Conservation (phyloP, 2,113 vertebrate genomes). For the Nyctereutes procyonoides region DNA sequence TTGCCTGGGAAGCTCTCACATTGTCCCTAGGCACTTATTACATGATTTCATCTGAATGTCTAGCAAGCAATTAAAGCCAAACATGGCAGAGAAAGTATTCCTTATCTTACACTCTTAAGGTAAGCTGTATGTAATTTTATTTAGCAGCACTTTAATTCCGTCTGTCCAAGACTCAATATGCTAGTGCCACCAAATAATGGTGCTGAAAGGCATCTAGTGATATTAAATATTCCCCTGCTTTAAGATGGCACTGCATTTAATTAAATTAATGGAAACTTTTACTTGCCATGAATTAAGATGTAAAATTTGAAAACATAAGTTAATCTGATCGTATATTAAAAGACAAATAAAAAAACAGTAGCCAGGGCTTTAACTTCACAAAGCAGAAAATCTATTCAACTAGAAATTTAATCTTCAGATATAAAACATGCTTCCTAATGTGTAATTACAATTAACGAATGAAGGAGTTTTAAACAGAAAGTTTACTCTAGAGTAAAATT, state of each 20-base stretch:
- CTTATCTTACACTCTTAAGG: neutral
- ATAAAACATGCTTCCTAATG: neutral
- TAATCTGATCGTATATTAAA: neutral
- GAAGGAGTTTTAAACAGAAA: neutral
- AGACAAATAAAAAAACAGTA: neutral
- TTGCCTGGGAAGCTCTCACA: neutral
- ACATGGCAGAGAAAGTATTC: neutral
- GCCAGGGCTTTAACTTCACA: neutral
- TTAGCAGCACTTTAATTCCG: neutral
- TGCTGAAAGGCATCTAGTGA: neutral
- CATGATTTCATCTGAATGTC: neutral
- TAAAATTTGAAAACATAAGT: neutral
- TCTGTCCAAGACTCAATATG: neutral
- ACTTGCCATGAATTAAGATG: neutral
- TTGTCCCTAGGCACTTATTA: neutral
- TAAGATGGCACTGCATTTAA: neutral
- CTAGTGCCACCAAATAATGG: neutral
- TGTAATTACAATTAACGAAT: neutral
- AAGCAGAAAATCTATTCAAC: neutral
- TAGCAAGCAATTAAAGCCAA: neutral
- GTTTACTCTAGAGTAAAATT: neutral
- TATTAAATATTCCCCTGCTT: neutral
- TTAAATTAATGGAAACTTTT: neutral
- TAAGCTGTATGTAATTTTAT: neutral
- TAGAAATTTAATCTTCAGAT: constrained; percentile 26